Evolutionary conservation across 92 coral and sea anemone genomes (phyloP), one percentile per base, ranked within the genome.

Genomic region (Palythoa caribaeorum): DNA sequence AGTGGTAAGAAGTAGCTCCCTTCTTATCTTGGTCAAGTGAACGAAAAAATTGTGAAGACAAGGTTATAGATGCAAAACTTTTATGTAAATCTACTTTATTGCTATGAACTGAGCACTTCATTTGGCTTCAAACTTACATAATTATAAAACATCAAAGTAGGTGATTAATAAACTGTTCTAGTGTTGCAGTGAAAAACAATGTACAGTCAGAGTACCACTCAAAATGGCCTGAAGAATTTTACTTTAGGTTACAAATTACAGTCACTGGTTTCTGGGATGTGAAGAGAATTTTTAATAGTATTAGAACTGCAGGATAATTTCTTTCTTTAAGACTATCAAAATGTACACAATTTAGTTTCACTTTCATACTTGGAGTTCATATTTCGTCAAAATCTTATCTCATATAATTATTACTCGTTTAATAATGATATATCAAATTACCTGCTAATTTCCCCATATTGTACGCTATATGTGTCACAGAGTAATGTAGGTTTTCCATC

Each of bases 401-500:
- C 13, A 4, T 9, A 16, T 17, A 16, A 16, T 62, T 17, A 3
- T 16, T 17, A 5, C 6, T 16, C 21, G 21, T 11, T 37, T 17
- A 16, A 6, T 19, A 17, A 17, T 16, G 48, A n/a, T 15, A 20
- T 6, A 5, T 50, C 6, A 15, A 40, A 54, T 50, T 39, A 86
- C 89, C 89, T 86, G 89, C 89, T 55, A 86, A 11, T 75, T 86
- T 86, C 15, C 89, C 89, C 59, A 86, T 86, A 70, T 86, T 86
- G 83, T 47, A 53, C 5, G 89, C 69, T 17, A 74, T 44, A 72
- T 76, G 89, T 19, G 83, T 73, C 5, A 86, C 79, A 36, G 89
- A 73, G 53, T 74, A 63, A 37, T 86, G 83, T 5, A 38, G 52
- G 62, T 75, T 74, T 13, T 86, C 89, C 89, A 86, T 86, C 14